Evolutionary conservation across 2,113 vertebrate species (phyloP).

Genomic region (Festucalex cinctus): DNA sequence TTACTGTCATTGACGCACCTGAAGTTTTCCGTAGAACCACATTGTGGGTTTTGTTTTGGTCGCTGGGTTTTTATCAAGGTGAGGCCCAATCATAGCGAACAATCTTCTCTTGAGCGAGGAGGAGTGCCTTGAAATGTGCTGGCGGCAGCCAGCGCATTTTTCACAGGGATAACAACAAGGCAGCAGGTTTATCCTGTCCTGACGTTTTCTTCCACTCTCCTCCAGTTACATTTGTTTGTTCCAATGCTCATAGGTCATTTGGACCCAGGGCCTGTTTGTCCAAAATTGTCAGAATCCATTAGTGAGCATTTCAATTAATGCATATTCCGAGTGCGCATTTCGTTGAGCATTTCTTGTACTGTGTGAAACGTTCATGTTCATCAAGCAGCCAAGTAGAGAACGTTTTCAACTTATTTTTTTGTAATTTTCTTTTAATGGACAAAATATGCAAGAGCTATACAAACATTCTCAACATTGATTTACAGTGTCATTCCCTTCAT

Average conservation of each 20-base stretch:
- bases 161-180: not conserved
- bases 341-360: too few species aligned
- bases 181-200: not conserved
- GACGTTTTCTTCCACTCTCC: not conserved
- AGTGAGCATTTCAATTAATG: too few species aligned
- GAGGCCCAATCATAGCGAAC: not conserved
- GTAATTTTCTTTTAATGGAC: too few species aligned
- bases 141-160: not conserved
- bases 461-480: too few species aligned
- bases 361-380: too few species aligned
- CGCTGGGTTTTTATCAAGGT: not conserved
- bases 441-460: too few species aligned
- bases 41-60: not conserved
- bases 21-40: not conserved
- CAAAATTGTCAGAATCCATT: not conserved
- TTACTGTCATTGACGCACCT: not conserved
- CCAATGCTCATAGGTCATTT: not conserved
- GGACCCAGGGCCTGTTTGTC: not conserved
- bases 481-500: too few species aligned
- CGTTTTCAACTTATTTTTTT: too few species aligned
- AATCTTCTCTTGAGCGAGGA: not conserved
- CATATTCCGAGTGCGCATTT: too few species aligned
- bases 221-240: not conserved
- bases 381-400: too few species aligned
- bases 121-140: not conserved